These are phyloP conservation scores for Riparia riparia DNA, from an alignment of 2,113 vertebrate genomes.

Conservation along the genomic window DNA sequence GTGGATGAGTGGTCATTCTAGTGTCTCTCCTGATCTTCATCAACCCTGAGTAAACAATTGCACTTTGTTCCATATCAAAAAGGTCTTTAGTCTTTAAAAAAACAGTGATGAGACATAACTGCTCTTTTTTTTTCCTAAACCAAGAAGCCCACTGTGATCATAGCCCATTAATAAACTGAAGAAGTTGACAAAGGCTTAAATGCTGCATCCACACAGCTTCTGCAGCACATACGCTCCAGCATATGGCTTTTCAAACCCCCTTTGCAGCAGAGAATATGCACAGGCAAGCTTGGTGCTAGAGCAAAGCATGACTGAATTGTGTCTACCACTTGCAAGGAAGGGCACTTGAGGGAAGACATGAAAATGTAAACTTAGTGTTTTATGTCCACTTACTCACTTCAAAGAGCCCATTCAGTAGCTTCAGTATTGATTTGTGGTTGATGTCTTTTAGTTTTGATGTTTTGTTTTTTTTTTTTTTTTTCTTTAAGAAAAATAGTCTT, in stretches of 20 bases:
- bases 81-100: neutral
- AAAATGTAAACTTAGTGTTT: neutral
- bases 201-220: neutral
- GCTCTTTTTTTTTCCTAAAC: neutral
- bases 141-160: neutral
- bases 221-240: slow-evolving; percentile 22
- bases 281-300: neutral
- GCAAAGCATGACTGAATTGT: neutral
- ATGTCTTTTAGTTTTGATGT: neutral
- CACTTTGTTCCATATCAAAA: neutral
- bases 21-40: neutral
- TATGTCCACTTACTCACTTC: slow-evolving; percentile 5
- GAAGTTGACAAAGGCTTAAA: neutral
- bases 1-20: neutral
- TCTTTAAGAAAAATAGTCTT: neutral
- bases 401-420: neutral
- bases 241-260: slow-evolving; percentile 19
- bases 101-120: neutral
- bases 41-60: neutral
- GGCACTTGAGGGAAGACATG: neutral
- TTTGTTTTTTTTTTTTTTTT: neutral
- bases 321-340: neutral
- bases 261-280: neutral
- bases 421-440: neutral
- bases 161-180: neutral